These are phyloP conservation scores for Bellardia bayeri DNA, from an alignment of 2,888 invertebrate species.

Conservation along the genomic window DNA sequence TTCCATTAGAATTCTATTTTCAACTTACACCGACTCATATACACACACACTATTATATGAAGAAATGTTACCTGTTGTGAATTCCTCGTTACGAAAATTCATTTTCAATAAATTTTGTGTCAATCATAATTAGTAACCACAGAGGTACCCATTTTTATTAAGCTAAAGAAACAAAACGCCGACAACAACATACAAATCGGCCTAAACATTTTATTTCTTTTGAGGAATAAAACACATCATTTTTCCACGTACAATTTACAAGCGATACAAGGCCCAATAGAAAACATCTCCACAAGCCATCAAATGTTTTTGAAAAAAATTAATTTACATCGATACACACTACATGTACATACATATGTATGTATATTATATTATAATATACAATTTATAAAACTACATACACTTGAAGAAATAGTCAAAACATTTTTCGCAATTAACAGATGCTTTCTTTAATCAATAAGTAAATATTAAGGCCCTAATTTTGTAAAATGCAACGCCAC, in stretches of 20 bases:
- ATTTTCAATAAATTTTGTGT: slow-evolving; percentile 81
- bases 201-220: slow-evolving; percentile 14
- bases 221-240: slow-evolving; percentile 23
- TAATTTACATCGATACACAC: no score
- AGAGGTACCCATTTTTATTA: slow-evolving; percentile 77
- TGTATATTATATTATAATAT: no score
- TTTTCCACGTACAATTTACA: slow-evolving; percentile 10
- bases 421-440: no score
- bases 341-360: no score
- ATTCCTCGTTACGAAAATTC: slow-evolving; percentile 11
- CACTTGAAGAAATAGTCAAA: no score
- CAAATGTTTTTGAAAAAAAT: not conserved
- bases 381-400: no score
- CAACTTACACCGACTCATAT: not conserved
- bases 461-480: no score
- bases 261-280: slow-evolving; percentile 4
- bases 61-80: slow-evolving; percentile 52
- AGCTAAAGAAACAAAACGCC: slow-evolving; percentile 69
- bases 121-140: slow-evolving; percentile 83
- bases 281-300: slow-evolving; percentile 25
- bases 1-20: not conserved
- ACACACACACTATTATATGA: not conserved
- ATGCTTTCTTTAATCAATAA: no score
- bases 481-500: no score
- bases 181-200: slow-evolving; percentile 47